phyloP scores from a whole-genome alignment of 2,888 invertebrate genomes.

The Gastracanthus pulcherrimus region DNA sequence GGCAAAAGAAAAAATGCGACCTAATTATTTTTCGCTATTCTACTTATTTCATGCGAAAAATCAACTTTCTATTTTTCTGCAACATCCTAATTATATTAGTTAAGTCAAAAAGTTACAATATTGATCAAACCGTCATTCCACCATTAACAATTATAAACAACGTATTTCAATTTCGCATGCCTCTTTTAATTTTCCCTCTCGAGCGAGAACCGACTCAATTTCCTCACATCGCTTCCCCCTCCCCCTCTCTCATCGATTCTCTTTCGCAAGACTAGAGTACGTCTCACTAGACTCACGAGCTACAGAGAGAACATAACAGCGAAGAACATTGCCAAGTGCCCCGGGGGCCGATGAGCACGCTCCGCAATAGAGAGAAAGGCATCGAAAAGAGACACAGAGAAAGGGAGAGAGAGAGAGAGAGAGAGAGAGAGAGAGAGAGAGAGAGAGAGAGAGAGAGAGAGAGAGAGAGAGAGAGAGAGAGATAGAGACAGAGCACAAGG shows the following conservation, averaged over 20 bases:
- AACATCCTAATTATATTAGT: too few species aligned
- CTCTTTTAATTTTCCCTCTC: too few species aligned
- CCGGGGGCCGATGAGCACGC: constrained; percentile 9
- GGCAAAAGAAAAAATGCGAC: too few species aligned
- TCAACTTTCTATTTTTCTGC: too few species aligned
- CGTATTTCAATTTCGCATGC: too few species aligned
- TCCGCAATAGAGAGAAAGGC: neutral
- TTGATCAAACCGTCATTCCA: too few species aligned
- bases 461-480: constrained; percentile 8
- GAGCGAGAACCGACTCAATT: too few species aligned
- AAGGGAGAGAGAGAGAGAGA: constrained; percentile 11
- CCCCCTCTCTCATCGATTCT: neutral
- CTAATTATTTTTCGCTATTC: too few species aligned
- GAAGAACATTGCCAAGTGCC: constrained; percentile 29
- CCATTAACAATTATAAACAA: too few species aligned
- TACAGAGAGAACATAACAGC: neutral
- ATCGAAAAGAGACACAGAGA: too few species aligned
- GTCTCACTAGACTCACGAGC: neutral
- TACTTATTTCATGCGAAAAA: too few species aligned
- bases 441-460: constrained; percentile 3
- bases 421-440: neutral
- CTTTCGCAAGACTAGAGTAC: neutral
- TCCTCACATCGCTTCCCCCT: neutral
- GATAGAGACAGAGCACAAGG: neutral
- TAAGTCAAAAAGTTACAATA: too few species aligned